These are phyloP conservation scores for Poeciliopsis prolifica DNA, from an alignment of 2,113 vertebrate species.

Conservation along the genomic window DNA sequence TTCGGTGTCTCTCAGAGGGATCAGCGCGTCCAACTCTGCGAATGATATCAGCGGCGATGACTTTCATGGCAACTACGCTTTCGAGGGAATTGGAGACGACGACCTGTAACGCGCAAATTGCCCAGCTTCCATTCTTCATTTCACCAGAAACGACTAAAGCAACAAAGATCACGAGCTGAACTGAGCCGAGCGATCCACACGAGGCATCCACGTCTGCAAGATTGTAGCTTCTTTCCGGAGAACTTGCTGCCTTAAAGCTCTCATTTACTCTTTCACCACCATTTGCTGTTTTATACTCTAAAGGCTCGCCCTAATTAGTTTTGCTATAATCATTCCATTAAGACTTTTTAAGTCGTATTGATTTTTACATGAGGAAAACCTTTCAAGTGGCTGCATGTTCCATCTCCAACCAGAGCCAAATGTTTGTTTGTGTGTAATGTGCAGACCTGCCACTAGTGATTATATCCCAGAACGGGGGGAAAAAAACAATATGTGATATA, in stretches of 20 bases:
- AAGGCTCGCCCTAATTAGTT: slow-evolving; percentile 23
- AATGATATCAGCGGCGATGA: slow-evolving; percentile 88
- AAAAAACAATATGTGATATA: no score
- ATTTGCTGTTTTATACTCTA: slow-evolving; percentile 21
- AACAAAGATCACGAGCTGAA: slow-evolving; percentile 67
- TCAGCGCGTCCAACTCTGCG: slow-evolving; percentile 90
- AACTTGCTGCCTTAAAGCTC: slow-evolving; percentile 69
- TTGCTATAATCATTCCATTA: slow-evolving; percentile 25
- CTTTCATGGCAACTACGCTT: slow-evolving; percentile 97
- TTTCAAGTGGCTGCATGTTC: slow-evolving; percentile 41
- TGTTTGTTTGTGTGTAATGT: slow-evolving; percentile 29
- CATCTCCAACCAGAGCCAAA: slow-evolving; percentile 43
- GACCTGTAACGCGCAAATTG: slow-evolving; percentile 84
- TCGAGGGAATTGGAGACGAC: slow-evolving; percentile 98
- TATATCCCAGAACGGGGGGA: slow-evolving; percentile 28
- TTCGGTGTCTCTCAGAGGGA: slow-evolving; percentile 92
- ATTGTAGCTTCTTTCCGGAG: slow-evolving; percentile 69
- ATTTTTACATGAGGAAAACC: slow-evolving; percentile 15
- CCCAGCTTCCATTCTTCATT: slow-evolving; percentile 29
- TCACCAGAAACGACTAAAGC: slow-evolving; percentile 40
- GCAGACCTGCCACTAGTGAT: slow-evolving; percentile 69
- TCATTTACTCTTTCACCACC: slow-evolving; percentile 31
- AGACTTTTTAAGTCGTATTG: not conserved
- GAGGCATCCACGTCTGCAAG: slow-evolving; percentile 68
- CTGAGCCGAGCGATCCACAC: slow-evolving; percentile 39